Base-by-base conservation (phyloP, 2,888 invertebrate genomes). In the Muschampia staudingeri region DNA sequence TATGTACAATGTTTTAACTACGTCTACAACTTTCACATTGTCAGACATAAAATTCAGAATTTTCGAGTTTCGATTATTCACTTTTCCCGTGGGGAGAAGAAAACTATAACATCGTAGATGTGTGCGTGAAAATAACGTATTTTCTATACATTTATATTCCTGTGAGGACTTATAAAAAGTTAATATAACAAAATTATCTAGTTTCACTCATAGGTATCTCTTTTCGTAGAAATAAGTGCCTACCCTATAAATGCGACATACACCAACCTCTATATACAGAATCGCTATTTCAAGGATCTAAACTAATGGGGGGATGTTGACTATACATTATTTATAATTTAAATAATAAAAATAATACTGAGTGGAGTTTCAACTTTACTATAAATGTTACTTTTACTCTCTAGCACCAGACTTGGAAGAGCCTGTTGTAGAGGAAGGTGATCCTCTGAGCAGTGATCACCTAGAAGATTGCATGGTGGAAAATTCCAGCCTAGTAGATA, bases 41-140 rank as follows among this genome's bases (percentile, higher is more conserved):
- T 48, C 48, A 14, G 14, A 48, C 48, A 48, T 44, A 44, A 44
- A 52, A 48, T 48, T 48, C 4, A 5, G 52, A 52, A 52, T 52
- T 52, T 52, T 52, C 52, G 52, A 52, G 52, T 52, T 16, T 52
- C 52, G 52, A 52, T 52, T 52, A 52, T 52, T 52, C n/a, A 52
- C 52, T 52, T 52, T 52, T 52, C 52, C 52, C 52, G 52, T 52
- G 52, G 52, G 52, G 52, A 52, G 52, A 52, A 52, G 52, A n/a
- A 52, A 52, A n/a, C 52, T n/a, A 5, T 40, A 52, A 52, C n/a
- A 25, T 25, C 25, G 25, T 25, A 25, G 25, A 25, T n/a, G n/a
- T n/a, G 52, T 5, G 52, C 6, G 52, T 52, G 6, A 6, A n/a
- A 6, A 52, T 6, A 56, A 19, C 19, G 7, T 56, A 5, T 19